A percentile compares a stretch with the other conserved stretches of the same genome.
Evolutionary conservation across 2,888 invertebrate genomes (phyloP).

Genomic region (Matsumyia berberina): DNA sequence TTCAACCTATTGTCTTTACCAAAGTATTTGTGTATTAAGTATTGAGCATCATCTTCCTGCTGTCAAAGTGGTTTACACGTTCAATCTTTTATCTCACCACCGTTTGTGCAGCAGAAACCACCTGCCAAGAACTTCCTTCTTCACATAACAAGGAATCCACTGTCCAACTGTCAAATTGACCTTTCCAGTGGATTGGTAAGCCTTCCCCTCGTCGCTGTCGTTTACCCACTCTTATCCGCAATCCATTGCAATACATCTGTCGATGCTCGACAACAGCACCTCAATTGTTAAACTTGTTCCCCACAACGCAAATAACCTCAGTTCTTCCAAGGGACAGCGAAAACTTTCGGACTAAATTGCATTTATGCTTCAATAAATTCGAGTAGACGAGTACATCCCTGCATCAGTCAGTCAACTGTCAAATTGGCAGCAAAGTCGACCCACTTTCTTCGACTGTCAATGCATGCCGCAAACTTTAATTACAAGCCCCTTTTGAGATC

Average conservation of each 20-base stretch:
- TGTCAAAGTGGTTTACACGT: too few relatives aligned
- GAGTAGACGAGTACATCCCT: neutral
- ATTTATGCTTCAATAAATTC: conserved; percentile 24
- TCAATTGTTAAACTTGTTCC: conserved; percentile 20
- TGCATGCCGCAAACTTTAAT: conserved; percentile 48
- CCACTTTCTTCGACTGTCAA: conserved; percentile 3
- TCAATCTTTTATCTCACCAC: too few relatives aligned
- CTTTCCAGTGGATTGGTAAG: too few relatives aligned
- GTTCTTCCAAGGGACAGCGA: neutral
- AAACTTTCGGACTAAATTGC: conserved; percentile 18
- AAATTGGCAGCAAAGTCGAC: conserved; percentile 34
- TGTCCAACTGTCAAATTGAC: too few relatives aligned
- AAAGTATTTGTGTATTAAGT: too few relatives aligned
- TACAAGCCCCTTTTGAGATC: conserved; percentile 2
- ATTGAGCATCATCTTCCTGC: too few relatives aligned
- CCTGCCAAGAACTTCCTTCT: too few relatives aligned
- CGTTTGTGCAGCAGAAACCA: too few relatives aligned
- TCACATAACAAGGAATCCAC: too few relatives aligned
- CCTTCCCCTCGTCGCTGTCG: too few relatives aligned
- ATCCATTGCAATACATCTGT: neutral
- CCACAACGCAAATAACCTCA: conserved; percentile 13
- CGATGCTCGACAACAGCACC: neutral
- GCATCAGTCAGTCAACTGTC: conserved; percentile 37
- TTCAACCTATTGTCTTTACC: too few relatives aligned
- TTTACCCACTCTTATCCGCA: too few relatives aligned